Base-by-base conservation (phyloP, 2,888 invertebrate species). In the Diogma glabrata region DNA sequence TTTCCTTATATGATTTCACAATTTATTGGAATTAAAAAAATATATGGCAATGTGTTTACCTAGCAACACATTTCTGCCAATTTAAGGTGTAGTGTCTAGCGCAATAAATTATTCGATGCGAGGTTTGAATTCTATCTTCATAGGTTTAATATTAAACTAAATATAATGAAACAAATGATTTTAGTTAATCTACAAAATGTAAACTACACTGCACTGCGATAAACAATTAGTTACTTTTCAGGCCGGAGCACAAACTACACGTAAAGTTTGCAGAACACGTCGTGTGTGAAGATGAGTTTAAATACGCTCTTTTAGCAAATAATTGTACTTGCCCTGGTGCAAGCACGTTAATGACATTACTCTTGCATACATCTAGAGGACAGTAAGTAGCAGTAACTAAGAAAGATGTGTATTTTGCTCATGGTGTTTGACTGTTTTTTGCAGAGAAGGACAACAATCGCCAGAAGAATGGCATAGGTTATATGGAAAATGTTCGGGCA, bases 191-290 rank as follows among this genome's bases (percentile, higher is more conserved):
- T n/a, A n/a, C n/a, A n/a, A n/a, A n/a, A n/a, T n/a, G n/a, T n/a
- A n/a, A n/a, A n/a, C n/a, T n/a, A n/a, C n/a, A n/a, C n/a, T n/a
- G n/a, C n/a, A n/a, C n/a, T n/a, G n/a, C n/a, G n/a, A n/a, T n/a
- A n/a, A n/a, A n/a, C n/a, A n/a, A n/a, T n/a, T n/a, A n/a, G n/a
- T n/a, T n/a, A n/a, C 17, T n/a, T 17, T 19, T 7, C 51, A 80
- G 95, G 63, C 95, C 96, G 50, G 96, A 97, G 73, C 96, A 96
- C 71, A 97, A 97, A 67, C 79, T 97, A 60, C 97, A 97, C 72
- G 96, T 97, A 46, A 94, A 96, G 72, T 97, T 97, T 72, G 97
- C 97, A 36, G 96, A 97, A 67, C 94, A 91, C 69, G 92, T 96
- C 14, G 96, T 97, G 28, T 97, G 97, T 71, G 97, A 97, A 71